Conservation (phyloP, 2,888 invertebrate species). For the Tipula helvola region DNA sequence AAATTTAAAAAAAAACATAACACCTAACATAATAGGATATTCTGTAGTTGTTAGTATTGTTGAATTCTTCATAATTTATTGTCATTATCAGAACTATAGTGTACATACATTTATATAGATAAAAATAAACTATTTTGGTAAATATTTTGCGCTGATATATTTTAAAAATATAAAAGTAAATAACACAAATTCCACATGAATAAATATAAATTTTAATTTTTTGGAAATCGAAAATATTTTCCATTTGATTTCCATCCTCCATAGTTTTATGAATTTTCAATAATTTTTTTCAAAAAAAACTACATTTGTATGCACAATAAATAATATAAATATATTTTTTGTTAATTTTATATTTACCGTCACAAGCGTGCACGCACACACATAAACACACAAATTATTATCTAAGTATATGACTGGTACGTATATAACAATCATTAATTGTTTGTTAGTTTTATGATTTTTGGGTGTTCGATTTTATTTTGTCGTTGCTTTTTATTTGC, state of each 20-base stretch:
- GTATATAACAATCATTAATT: not conserved
- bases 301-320: not conserved
- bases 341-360: not conserved
- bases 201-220: not conserved
- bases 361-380: not conserved
- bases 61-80: too few relatives aligned
- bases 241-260: not conserved
- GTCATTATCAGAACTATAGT: too few relatives aligned
- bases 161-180: not conserved
- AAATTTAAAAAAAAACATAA: too few relatives aligned
- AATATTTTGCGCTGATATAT: not conserved
- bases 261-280: not conserved
- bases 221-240: not conserved
- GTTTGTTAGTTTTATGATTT: not conserved
- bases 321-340: not conserved
- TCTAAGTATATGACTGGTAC: not conserved
- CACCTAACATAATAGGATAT: too few relatives aligned
- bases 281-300: not conserved
- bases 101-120: too few relatives aligned
- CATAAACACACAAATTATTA: not conserved
- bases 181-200: not conserved
- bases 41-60: too few relatives aligned
- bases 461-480: not conserved
- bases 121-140: not conserved
- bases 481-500: not conserved